Percentiles rank a stretch among this genome's conserved stretches.
These are phyloP conservation scores for Illadopsis cleaveri DNA, from an alignment of 2,113 vertebrate genomes.

Conservation along the genomic window DNA sequence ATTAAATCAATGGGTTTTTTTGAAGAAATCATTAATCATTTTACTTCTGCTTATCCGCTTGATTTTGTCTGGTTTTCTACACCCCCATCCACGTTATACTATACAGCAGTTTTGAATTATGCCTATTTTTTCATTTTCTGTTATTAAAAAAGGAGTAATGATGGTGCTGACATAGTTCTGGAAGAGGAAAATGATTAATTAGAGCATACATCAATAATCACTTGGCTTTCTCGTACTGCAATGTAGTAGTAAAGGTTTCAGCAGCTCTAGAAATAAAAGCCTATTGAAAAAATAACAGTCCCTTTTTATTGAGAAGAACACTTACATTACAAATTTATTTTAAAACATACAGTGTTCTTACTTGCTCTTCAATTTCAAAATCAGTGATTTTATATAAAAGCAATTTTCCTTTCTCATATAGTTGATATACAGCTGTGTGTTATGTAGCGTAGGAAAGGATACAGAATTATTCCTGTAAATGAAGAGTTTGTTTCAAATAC, in stretches of 20 bases:
- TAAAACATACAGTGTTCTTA: neutral
- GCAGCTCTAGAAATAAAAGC: neutral
- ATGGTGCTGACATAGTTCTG: neutral
- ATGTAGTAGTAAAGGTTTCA: neutral
- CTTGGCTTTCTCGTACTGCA: neutral
- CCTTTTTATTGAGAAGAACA: neutral
- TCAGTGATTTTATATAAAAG: neutral
- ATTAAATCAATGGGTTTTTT: slow-evolving; percentile 14
- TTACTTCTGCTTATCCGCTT: neutral
- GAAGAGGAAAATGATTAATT: neutral
- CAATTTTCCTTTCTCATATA: neutral
- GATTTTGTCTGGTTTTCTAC: neutral
- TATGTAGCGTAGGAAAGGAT: neutral
- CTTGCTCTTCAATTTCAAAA: neutral
- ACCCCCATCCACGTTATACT: neutral
- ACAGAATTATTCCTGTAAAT: neutral
- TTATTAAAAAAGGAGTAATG: neutral
- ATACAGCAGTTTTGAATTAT: neutral
- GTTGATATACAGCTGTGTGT: neutral
- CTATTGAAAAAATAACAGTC: neutral
- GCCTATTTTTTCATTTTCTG: neutral
- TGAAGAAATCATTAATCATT: slow-evolving; percentile 4
- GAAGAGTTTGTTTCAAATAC: neutral
- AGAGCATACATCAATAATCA: neutral
- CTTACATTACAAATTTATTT: neutral